Percentiles rank a stretch among this genome's conserved stretches.
Conservation (phyloP, 1,140 invertebrate species). For the Copidosoma floridanum region DNA sequence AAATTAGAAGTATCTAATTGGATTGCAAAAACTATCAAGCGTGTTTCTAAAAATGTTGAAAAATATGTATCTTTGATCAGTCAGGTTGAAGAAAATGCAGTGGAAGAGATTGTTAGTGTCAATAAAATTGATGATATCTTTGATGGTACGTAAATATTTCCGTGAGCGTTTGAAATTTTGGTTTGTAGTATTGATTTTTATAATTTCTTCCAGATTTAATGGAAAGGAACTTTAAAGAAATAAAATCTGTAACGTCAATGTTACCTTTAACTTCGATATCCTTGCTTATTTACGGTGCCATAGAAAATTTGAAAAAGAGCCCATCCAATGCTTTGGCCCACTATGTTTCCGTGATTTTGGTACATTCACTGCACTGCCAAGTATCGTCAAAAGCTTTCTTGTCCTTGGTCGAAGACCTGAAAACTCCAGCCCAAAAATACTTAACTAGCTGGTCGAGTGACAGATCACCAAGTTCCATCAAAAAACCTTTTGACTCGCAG, state of each 20-base stretch:
- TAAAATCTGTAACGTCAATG: constrained; percentile 10
- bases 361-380: constrained; percentile 47
- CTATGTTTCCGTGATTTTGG: constrained; percentile 39
- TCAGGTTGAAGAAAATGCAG: constrained; percentile 32
- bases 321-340: constrained; percentile 25
- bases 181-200: constrained; percentile 3
- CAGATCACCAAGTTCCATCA: constrained; percentile 18
- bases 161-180: too few relatives aligned
- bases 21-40: constrained; percentile 43
- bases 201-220: constrained; percentile 25
- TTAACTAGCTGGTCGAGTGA: constrained; percentile 35
- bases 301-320: constrained; percentile 37
- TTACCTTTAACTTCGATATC: constrained; percentile 34
- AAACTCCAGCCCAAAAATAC: constrained; percentile 36
- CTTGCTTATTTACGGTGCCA: constrained; percentile 39
- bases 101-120: constrained; percentile 22
- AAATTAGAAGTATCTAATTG: constrained; percentile 38
- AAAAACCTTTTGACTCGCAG: constrained; percentile 19
- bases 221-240: constrained; percentile 16
- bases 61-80: constrained; percentile 39
- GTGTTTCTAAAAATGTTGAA: constrained; percentile 33
- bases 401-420: constrained; percentile 30
- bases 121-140: constrained; percentile 38
- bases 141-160: constrained; percentile 28
- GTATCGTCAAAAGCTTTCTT: constrained; percentile 36